Base-by-base conservation (phyloP, 2,888 invertebrate species). In the Cryptophagus acutangulus region DNA sequence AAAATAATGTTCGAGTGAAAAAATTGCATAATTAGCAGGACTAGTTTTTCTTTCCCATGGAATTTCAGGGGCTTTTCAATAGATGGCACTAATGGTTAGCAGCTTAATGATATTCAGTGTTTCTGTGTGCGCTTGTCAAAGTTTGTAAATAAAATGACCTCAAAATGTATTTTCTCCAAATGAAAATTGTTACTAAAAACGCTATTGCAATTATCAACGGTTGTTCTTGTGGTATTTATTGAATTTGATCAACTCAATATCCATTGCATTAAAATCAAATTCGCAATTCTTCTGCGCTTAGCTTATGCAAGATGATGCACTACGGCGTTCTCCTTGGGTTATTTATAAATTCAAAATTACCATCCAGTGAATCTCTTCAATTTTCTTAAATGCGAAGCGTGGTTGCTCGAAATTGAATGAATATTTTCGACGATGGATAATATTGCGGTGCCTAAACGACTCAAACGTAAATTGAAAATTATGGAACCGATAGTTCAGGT, bases 391-490 rank as follows among this genome's bases (percentile, higher is more conserved):
- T 20, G 20, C 5, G 9, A 6, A 20, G 20, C 9, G 9, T 26
- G 26, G n/a, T n/a, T n/a, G n/a, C n/a, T n/a, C n/a, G n/a, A n/a
- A n/a, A n/a, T n/a, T 26, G 26, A 6, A 26, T 6, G n/a, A 6
- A n/a, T 26, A n/a, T 26, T 26, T 26, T 4, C 13, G 15, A 28
- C 4, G 33, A 55, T 55, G 55, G 52, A 55, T 37, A 45, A 44
- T 24, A 45, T 54, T 20, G 36, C 45, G 1, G 45, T 51, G 17
- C 51, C 54, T 30, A 45, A 54, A 44, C 43, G 55, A 17, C 51
- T 51, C 18, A 55, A 50, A 34, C 52, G 55, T 15, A 55, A 49
- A 47, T 49, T 46, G 46, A 54, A 51, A 45, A 45, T 47, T 30
- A 36, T 46, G 2, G 51, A 51, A 3, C 4, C 4, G 28, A 55